phyloP scores from a whole-genome alignment of 1,140 invertebrate genomes.

The Calliphora vicina region DNA sequence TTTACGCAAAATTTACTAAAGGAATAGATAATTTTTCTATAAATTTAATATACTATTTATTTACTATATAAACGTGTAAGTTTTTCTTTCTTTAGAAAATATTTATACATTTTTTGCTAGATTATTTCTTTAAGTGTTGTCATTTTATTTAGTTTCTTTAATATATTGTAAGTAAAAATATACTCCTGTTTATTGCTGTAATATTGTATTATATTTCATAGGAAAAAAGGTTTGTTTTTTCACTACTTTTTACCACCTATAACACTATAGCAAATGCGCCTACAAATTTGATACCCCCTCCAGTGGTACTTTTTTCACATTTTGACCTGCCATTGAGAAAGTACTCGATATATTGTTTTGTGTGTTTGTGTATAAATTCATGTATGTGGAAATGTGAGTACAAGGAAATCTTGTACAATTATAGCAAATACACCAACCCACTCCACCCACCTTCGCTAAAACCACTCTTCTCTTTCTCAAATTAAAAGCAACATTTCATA shows the following conservation, averaged over 20 bases:
- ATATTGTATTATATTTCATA: background rate
- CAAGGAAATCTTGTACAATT: background rate
- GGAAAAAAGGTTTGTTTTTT: background rate
- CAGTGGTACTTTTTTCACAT: background rate
- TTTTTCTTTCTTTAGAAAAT: too few species aligned
- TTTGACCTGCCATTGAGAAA: background rate
- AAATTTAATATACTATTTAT: too few species aligned
- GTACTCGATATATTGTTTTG: background rate
- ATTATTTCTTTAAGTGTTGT: too few species aligned
- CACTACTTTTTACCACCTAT: background rate
- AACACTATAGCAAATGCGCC: background rate
- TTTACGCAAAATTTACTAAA: too few species aligned
- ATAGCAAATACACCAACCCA: background rate
- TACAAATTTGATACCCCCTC: background rate
- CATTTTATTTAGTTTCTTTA: background rate
- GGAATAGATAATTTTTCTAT: too few species aligned
- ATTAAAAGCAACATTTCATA: too few species aligned
- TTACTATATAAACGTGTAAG: too few species aligned
- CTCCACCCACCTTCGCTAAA: background rate
- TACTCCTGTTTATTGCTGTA: background rate
- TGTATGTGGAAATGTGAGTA: background rate
- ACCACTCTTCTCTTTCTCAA: too few species aligned
- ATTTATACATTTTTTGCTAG: too few species aligned
- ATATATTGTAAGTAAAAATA: background rate
- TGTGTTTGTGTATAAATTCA: too few species aligned